phyloP scores from a whole-genome alignment of 1,140 invertebrate species.

The Saccostrea glomerata region DNA sequence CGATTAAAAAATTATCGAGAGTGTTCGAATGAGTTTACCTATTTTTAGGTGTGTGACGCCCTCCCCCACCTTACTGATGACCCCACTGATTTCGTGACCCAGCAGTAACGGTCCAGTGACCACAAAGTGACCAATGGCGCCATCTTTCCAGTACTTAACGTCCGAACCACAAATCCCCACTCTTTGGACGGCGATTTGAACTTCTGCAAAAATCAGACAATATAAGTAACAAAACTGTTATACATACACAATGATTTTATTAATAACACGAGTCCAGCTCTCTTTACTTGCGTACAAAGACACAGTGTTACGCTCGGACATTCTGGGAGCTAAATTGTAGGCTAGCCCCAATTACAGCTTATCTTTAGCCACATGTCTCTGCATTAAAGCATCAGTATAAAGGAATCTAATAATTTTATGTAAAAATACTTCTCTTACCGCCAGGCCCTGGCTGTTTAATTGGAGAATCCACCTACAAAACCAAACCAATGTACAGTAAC shows the following conservation, averaged over 20 bases:
- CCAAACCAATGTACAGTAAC: no score
- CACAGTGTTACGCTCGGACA: no score
- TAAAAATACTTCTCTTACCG: slow-evolving; percentile 50
- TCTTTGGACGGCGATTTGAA: slow-evolving; percentile 90
- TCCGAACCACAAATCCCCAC: slow-evolving; percentile 98
- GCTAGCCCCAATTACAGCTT: no score
- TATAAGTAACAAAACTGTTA: not conserved
- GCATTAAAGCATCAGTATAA: no score
- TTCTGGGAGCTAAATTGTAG: no score
- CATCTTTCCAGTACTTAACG: slow-evolving; percentile 91
- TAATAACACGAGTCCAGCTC: no score
- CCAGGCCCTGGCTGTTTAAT: slow-evolving; percentile 66
- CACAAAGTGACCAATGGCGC: slow-evolving; percentile 83
- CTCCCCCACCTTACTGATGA: slow-evolving; percentile 77
- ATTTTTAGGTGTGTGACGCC: slow-evolving; percentile 73
- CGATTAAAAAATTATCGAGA: no score
- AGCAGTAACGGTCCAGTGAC: slow-evolving; percentile 72
- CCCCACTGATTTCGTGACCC: slow-evolving; percentile 75
- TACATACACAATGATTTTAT: not conserved
- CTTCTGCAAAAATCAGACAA: slow-evolving; percentile 83
- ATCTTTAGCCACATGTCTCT: no score
- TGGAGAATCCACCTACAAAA: slow-evolving; percentile 66
- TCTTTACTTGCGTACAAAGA: no score
- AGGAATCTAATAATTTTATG: no score
- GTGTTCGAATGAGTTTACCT: slow-evolving; percentile 58